Base-by-base conservation (phyloP, 1,140 invertebrate species). In the Oscheius sp. region DNA sequence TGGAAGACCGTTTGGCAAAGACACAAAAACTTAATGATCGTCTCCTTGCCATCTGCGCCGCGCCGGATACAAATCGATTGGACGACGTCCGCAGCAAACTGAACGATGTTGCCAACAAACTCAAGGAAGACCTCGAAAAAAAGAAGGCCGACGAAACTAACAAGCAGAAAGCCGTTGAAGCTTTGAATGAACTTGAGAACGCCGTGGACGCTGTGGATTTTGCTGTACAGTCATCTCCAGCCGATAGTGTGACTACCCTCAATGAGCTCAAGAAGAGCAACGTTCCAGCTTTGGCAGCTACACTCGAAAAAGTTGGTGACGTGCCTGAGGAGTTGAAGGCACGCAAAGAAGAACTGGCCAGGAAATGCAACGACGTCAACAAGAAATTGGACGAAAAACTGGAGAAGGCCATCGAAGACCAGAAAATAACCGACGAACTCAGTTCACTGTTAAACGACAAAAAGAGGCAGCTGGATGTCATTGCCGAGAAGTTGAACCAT, bases 131-230 rank as follows among this genome's bases (percentile, higher is more conserved):
- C 7, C 31, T 68, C 35, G 74, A 65, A 23, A 29, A 46, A 31
- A 77, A 76, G 34, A 75, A 77, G 31, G 36, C 31, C 3, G 70
- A 49, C 15, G 70, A 73, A 59, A n/a, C 29, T 26, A 31, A 52
- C 18, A 70, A 34, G 29, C 69, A 68, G 34, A 68, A 73, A 13
- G 62, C 62, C 18, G 70, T 29, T 32, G 42, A 36, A 20, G 35
- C 28, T 26, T 45, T 49, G n/a, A 36, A 45, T 42, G 18, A 31
- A 67, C 23, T 74, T 42, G 67, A 71, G 20, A 26, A 62, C 2
- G 67, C 72, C 32, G n/a, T 68, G 18, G 29, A 31, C 29, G 3
- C 29, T 32, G 68, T 55, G 67, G 72, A 74, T 4, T 18, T n/a
- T 2, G 42, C n/a, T 10, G 35, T 64, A 23, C 49, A 13, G 23